Conservation (phyloP, 2,113 vertebrate species). For the Stercorarius parasiticus region DNA sequence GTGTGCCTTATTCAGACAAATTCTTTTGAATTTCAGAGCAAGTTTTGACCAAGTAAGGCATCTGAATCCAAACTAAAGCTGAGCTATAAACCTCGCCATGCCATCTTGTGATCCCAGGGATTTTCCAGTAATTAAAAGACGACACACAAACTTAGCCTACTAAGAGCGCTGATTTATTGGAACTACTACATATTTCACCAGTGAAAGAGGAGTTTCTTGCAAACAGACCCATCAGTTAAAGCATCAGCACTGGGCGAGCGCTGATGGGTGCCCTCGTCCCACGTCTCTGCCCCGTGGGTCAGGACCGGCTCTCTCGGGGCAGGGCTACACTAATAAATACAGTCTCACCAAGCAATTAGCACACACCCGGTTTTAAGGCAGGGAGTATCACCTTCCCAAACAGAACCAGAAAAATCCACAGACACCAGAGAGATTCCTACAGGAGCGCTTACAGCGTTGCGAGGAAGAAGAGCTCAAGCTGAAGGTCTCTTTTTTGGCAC, state of each 20-base stretch:
- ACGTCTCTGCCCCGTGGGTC: neutral
- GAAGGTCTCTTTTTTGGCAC: neutral
- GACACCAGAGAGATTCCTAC: too few relatives aligned
- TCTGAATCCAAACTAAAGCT: neutral
- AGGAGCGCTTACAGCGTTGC: rapidly evolving
- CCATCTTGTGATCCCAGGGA: neutral
- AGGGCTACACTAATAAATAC: rapidly evolving
- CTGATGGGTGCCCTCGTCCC: rapidly evolving
- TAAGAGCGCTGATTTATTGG: neutral
- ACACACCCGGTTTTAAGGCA: too few relatives aligned
- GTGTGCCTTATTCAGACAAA: neutral
- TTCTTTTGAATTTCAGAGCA: neutral
- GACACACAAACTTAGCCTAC: neutral
- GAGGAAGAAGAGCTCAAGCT: neutral
- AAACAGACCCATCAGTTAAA: neutral
- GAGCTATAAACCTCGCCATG: neutral
- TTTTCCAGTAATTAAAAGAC: neutral
- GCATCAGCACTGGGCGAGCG: neutral
- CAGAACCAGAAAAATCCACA: neutral
- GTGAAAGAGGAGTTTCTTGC: neutral
- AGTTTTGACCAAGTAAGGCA: neutral
- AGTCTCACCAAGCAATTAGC: neutral
- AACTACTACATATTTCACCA: neutral
- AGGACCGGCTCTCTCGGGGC: neutral
- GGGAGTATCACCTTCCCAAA: neutral